Conservation (phyloP, 2,888 invertebrate genomes). For the Pristionchus entomophagus region DNA sequence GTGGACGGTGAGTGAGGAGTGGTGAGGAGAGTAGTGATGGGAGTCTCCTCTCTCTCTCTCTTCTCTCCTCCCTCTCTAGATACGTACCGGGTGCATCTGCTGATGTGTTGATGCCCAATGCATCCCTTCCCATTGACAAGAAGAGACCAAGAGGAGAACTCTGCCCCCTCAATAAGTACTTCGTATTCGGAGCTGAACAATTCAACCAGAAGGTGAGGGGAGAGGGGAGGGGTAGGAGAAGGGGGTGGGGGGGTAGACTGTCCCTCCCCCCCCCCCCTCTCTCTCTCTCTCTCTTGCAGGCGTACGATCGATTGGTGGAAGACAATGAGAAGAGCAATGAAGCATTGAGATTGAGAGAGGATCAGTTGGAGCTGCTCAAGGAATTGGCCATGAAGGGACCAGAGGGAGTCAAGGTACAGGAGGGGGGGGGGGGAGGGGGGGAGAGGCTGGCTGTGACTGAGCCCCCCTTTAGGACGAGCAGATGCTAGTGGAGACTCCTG, state of each 20-base stretch:
- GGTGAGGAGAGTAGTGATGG: background rate
- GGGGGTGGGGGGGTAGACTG: background rate
- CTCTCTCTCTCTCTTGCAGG: too few species aligned
- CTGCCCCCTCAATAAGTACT: conserved; percentile 63
- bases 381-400: conserved; percentile 40
- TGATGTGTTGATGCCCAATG: conserved; percentile 58
- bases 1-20: conserved; percentile 75
- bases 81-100: conserved; percentile 38
- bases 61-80: background rate
- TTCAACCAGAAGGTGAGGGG: conserved; percentile 63
- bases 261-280: too few species aligned
- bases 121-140: conserved; percentile 63
- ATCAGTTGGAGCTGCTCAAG: conserved; percentile 33
- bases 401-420: background rate
- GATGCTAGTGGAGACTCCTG: conserved; percentile 81
- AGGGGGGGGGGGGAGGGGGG: background rate
- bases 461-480: conserved; percentile 29
- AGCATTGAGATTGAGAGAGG: conserved; percentile 20
- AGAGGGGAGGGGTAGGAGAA: conserved; percentile 54
- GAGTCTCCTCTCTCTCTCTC: background rate
- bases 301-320: conserved; percentile 44
- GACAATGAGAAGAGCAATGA: conserved; percentile 45
- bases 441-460: background rate
- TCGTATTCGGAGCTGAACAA: conserved; percentile 58
- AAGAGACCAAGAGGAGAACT: conserved; percentile 68